Percentiles rank a stretch among this genome's conserved stretches.
These are phyloP conservation scores for Argyrosomus japonicus DNA, from an alignment of 2,113 vertebrate genomes.

Conservation along the genomic window DNA sequence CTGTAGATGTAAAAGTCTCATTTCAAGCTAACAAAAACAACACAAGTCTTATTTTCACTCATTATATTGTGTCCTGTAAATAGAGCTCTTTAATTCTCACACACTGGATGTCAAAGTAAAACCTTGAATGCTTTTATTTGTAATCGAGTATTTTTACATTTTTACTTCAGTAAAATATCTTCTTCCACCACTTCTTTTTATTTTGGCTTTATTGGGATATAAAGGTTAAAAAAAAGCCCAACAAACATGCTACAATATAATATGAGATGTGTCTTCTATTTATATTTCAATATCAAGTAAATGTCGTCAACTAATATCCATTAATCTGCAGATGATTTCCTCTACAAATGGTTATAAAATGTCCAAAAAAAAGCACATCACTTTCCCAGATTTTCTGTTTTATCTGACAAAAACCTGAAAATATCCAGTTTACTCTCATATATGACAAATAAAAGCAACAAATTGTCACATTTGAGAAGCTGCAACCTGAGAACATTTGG, in stretches of 20 bases:
- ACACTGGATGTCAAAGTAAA: no score
- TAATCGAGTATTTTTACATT: neutral
- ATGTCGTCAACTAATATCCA: neutral
- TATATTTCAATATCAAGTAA: neutral
- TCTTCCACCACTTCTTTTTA: neutral
- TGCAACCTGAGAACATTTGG: neutral
- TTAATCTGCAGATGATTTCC: neutral
- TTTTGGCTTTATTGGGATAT: neutral
- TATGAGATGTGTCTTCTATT: no score
- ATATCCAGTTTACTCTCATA: neutral
- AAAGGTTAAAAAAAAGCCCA: no score
- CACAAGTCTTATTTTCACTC: no score
- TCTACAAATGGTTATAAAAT: neutral
- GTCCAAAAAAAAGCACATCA: no score
- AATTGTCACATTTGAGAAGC: neutral
- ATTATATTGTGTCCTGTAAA: no score
- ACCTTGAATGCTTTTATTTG: neutral
- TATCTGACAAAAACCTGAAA: neutral
- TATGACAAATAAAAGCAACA: neutral
- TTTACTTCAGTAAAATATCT: no score
- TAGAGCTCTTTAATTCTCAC: no score
- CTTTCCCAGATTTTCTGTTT: no score
- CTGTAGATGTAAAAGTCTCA: no score
- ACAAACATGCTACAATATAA: no score
- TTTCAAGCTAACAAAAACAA: no score